These are phyloP conservation scores for Orestias chungarensis DNA, from an alignment of 2,797 vertebrate species.

Conservation along the genomic window DNA sequence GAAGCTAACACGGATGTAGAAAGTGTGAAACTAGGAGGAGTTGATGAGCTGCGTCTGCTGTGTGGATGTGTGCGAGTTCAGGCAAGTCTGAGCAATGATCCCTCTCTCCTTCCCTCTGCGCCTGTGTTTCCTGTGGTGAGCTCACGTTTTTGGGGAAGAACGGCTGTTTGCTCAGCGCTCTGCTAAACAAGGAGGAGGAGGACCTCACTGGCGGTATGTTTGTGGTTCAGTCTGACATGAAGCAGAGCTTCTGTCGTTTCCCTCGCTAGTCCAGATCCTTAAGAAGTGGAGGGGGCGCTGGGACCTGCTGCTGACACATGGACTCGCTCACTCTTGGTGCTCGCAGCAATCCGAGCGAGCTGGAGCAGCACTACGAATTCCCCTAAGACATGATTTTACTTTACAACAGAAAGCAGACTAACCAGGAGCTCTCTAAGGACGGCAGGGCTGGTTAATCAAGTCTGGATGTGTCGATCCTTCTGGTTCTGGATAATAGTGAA, in stretches of 20 bases:
- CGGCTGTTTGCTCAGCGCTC: slow-evolving; percentile 53
- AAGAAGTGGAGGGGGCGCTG: slow-evolving; percentile 18
- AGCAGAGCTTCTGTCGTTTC: slow-evolving; percentile 50
- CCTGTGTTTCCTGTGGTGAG: slow-evolving; percentile 55
- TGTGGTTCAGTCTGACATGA: slow-evolving; percentile 49
- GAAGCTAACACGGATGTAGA: not conserved
- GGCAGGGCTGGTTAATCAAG: slow-evolving; percentile 6
- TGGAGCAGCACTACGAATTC: no score
- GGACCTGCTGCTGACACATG: slow-evolving; percentile 45
- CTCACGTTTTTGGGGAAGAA: slow-evolving; percentile 36
- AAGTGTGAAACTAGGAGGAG: slow-evolving; percentile 18
- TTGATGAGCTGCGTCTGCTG: not conserved
- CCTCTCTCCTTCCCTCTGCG: slow-evolving; percentile 20
- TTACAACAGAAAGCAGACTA: no score
- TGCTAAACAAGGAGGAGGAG: slow-evolving; percentile 34
- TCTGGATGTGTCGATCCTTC: slow-evolving; percentile 41
- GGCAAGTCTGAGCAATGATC: slow-evolving; percentile 54
- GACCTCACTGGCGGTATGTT: slow-evolving; percentile 23
- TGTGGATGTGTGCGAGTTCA: slow-evolving; percentile 43
- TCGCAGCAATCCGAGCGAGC: no score
- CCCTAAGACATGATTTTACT: no score
- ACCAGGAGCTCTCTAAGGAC: slow-evolving; percentile 16
- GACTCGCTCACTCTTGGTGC: not conserved
- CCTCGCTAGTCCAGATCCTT: slow-evolving; percentile 42
- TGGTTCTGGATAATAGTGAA: no score